Base-by-base conservation (phyloP, 2,797 vertebrate species). In the Antennarius maculatus region DNA sequence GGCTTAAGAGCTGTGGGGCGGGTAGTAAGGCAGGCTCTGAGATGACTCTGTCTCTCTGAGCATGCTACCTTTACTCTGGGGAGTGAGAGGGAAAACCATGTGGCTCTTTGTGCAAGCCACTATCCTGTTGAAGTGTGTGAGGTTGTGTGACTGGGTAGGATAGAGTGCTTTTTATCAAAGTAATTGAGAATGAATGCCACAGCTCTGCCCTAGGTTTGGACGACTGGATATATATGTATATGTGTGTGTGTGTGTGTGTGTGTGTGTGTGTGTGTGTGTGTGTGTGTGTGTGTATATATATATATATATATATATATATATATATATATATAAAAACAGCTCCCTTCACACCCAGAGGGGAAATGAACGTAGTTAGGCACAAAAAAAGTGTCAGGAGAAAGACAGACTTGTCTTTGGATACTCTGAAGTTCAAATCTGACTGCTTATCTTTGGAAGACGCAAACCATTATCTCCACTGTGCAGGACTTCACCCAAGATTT, bases 181-280 rank as follows among this genome's bases (percentile, higher is more conserved):
- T 94, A 90, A 89, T 80, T 94, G 90, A 94, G 92, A 93, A 84
- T 85, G 92, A 93, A 89, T 74, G 5, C 66, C 86, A 64, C 54
- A n/a, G 72, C 77, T 71, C 75, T 71, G 82, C 80, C 80, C 79
- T 82, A 74, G 81, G 84, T 88, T 2, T 87, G 89, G 80, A 57
- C 78, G 14, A 48, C 74, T 47, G 53, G 76, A 83, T 31, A 52
- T 72, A 71, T 82, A 86, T n/a, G n/a, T n/a, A n/a, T n/a, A n/a
- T n/a, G n/a, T n/a, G n/a, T n/a, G n/a, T n/a, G n/a, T n/a, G n/a
- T n/a, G n/a, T n/a, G n/a, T n/a, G n/a, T n/a, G n/a, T n/a, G n/a
- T n/a, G n/a, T n/a, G n/a, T n/a, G n/a, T n/a, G n/a, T n/a, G n/a
- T n/a, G n/a, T n/a, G n/a, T n/a, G n/a, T n/a, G n/a, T n/a, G n/a